A percentile compares a stretch with the other conserved stretches of the same genome.
Conservation (phyloP, 92 coral and sea anemone genomes). For the Pocillopora meandrina region DNA sequence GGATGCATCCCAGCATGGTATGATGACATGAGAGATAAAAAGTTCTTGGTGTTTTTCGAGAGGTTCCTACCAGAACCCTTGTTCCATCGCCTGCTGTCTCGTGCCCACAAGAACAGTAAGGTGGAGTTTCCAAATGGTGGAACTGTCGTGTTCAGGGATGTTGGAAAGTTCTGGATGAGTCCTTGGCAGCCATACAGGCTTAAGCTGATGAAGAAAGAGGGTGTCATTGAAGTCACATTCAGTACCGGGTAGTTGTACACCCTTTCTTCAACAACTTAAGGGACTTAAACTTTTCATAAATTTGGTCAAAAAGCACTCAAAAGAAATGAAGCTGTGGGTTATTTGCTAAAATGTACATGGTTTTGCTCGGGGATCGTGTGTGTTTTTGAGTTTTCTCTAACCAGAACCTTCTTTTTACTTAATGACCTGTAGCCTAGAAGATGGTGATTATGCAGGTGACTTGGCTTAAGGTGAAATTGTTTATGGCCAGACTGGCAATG, state of each 20-base stretch:
- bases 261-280: too few species aligned
- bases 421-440: too few species aligned
- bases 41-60: slow-evolving; percentile 47
- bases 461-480: too few species aligned
- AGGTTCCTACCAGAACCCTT: slow-evolving; percentile 62
- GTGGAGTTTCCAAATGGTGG: slow-evolving; percentile 11
- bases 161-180: slow-evolving; percentile 57
- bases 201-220: slow-evolving; percentile 42
- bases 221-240: slow-evolving; percentile 61
- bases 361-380: too few species aligned
- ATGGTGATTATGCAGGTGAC: too few species aligned
- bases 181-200: slow-evolving; percentile 47
- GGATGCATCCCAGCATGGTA: slow-evolving; percentile 29
- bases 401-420: too few species aligned
- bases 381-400: too few species aligned
- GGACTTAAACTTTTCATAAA: too few species aligned
- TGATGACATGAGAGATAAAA: slow-evolving; percentile 33
- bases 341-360: too few species aligned
- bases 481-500: too few species aligned
- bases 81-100: slow-evolving; percentile 62
- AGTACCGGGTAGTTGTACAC: slow-evolving; percentile 22
- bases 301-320: too few species aligned
- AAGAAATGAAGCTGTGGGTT: too few species aligned
- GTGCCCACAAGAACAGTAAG: slow-evolving; percentile 57
- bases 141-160: slow-evolving; percentile 40